Conservation (phyloP, 2,113 vertebrate genomes). For the Anhinga rufa region DNA sequence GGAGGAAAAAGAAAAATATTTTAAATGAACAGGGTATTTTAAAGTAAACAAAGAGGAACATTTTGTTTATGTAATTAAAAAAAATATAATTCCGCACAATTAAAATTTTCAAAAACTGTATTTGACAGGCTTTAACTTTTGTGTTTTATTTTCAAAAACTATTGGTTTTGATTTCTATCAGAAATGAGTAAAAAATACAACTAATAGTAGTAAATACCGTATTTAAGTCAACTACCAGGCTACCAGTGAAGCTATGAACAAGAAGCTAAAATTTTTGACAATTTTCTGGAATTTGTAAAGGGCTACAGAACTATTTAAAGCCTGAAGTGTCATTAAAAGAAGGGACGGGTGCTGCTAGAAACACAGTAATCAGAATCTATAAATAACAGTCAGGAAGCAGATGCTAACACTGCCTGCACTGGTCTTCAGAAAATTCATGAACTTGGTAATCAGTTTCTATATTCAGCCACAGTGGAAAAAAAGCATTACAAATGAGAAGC, state of each 20-base stretch:
- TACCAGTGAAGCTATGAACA: not conserved
- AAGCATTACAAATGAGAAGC: conserved; percentile 23
- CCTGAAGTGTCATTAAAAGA: conserved; percentile 7
- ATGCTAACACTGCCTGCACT: conserved; percentile 28
- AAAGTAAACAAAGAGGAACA: not conserved
- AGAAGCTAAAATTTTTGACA: not conserved
- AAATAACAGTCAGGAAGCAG: conserved; percentile 53
- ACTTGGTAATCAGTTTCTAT: conserved; percentile 56
- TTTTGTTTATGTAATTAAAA: not conserved
- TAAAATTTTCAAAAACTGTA: not conserved
- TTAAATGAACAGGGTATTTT: not conserved
- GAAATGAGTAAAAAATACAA: not conserved
- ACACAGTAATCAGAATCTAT: conserved; percentile 40
- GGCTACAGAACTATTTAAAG: conserved; percentile 16
- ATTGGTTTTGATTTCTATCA: not conserved
- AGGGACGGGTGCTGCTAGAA: not conserved
- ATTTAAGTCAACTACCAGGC: not conserved
- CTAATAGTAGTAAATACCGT: not conserved
- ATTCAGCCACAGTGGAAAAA: conserved; percentile 36
- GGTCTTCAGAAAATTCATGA: conserved; percentile 48
- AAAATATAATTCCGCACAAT: not conserved
- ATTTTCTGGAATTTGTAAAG: not conserved
- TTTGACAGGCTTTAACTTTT: not conserved
- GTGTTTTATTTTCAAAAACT: not conserved
- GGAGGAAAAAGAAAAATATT: not conserved